Evolutionary conservation across 2,797 vertebrate genomes (phyloP).

Genomic region (Mastacembelus armatus): DNA sequence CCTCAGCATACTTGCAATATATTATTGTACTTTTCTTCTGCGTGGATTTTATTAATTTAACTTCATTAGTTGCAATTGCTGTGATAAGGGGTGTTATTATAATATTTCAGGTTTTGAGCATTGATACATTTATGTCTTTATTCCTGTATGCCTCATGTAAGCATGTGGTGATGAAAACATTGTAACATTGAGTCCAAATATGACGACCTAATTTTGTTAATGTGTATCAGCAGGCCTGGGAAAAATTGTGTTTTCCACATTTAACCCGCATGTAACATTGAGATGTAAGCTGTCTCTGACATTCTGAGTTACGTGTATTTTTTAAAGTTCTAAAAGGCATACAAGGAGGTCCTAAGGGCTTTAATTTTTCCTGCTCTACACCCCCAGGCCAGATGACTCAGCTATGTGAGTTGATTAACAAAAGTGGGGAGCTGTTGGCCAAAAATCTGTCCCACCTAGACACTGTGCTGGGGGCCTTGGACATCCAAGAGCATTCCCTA

Average conservation of each 20-base stretch:
- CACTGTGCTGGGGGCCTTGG: constrained; percentile 97
- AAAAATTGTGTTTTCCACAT: not conserved
- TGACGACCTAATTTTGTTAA: not conserved
- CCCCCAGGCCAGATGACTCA: constrained; percentile 98
- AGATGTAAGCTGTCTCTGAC: not conserved
- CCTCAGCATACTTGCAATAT: not conserved
- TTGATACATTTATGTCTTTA: not conserved
- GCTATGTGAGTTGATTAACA: constrained; percentile 99
- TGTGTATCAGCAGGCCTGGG: not conserved
- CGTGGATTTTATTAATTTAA: not conserved
- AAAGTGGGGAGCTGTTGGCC: constrained; percentile 98
- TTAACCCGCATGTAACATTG: not conserved
- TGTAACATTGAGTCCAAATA: not conserved
- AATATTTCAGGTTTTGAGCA: not conserved
- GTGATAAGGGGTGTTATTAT: not conserved
- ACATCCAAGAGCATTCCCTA: constrained; percentile 97
- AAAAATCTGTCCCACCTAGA: constrained; percentile 99
- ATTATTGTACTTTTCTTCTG: not conserved
- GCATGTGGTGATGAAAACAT: not conserved
- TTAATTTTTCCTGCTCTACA: not conserved
- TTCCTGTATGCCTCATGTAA: not conserved
- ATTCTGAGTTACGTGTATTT: not conserved
- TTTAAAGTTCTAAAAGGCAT: not conserved
- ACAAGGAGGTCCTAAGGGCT: not conserved
- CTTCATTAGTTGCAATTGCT: not conserved